Evolutionary conservation across 2,888 invertebrate genomes (phyloP), one percentile per base, ranked within the genome.

Genomic region (Leucophora obtusa): DNA sequence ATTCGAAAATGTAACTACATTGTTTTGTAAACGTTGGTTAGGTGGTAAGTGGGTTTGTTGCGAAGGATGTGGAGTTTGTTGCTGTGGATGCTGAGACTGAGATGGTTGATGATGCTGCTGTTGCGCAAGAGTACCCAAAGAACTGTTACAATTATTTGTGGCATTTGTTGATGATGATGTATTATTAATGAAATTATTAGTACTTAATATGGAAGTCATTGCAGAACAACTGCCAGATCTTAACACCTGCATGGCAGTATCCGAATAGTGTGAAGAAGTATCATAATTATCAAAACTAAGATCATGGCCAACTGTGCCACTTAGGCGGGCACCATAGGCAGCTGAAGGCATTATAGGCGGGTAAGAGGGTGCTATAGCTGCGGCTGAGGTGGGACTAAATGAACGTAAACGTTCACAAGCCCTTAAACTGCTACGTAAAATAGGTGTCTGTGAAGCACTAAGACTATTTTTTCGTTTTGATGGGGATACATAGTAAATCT

Each of bases 401-500:
- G 82, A 82, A 33, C 82, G 74, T 9, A 83, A 77, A 63, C 83
- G 83, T 56, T 83, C 82, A 51, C 82, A 82, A 47, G 82, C 81
- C 33, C 82, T 76, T n/a, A 82, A 75, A 18, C 80, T 82, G 73
- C 80, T 81, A 66, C 82, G 84, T 43, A 79, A 51, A 15, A 73
- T 73, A 47, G 79, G 73, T 35, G 79, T 83, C 73, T 63, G 74
- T 50, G 76, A 80, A 72, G 83, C 84, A 73, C 76, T 73, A 28
- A 83, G 72, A 58, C 73, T 83, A 72, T 79, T 82, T 87, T 89
- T 89, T 84, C 89, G 87, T 63, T 90, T 90, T 24, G 90, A 87
- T 4, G 89, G 90, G 14, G 89, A 90, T 0, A 90, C 87, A 82
- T 88, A 89, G 82, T 88, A 90, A 72, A 90, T 87, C 58, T 90